Base-by-base conservation (phyloP, 2,113 vertebrate genomes). In the Murina feae region DNA sequence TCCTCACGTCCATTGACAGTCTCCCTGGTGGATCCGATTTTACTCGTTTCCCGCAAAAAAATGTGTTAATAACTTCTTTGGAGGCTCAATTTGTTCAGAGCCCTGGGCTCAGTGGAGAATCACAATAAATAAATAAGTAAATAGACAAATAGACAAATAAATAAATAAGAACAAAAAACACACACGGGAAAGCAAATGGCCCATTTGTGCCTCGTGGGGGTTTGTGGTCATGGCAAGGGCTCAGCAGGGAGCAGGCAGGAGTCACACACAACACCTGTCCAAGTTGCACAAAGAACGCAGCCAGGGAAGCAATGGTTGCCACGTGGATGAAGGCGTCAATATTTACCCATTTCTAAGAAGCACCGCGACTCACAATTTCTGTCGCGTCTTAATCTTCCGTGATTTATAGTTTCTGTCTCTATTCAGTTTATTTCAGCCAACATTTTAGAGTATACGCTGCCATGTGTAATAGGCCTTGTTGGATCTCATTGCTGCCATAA, bases 21-120 rank as follows among this genome's bases (percentile, higher is more conserved):
- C n/a, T n/a, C n/a, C n/a, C n/a, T n/a, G n/a, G n/a, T n/a, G n/a
- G n/a, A n/a, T n/a, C n/a, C n/a, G n/a, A n/a, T n/a, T n/a, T n/a
- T n/a, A n/a, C n/a, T n/a, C n/a, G n/a, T n/a, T n/a, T n/a, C n/a
- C n/a, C n/a, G n/a, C n/a, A n/a, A n/a, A n/a, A n/a, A n/a, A n/a
- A n/a, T n/a, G n/a, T n/a, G n/a, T 83, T 86, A 92, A 84, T 91
- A 91, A 71, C 32, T 93, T 87, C 63, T 47, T 65, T 63, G 42
- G 74, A 63, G 47, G 11, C 10, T 71, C 76, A 76, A 11, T 91
- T 89, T 81, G 4, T 93, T 94, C 72, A 69, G 58, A 90, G 53
- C 58, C 37, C 12, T 78, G 72, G 91, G 84, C 75, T 81, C 55
- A 47, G 35, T 44, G 60, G 35, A 18, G 53, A 39, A 87, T 81